Evolutionary conservation across 2,888 invertebrate genomes (phyloP).

Genomic region (Ophraella communa): DNA sequence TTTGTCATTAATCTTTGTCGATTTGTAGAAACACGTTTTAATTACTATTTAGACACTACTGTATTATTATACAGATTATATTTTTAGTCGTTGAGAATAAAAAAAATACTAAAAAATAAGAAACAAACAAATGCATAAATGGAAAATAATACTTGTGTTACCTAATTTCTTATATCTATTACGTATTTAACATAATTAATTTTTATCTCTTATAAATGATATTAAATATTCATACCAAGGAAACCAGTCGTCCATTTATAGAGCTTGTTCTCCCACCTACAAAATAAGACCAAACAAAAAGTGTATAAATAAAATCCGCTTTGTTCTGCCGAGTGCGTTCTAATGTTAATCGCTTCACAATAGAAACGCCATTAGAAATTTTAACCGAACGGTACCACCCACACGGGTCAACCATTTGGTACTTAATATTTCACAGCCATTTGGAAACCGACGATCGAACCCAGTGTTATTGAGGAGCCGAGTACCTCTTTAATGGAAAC

Average conservation of each 20-base stretch:
- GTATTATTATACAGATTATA: no score
- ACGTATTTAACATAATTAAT: background rate
- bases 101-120: no score
- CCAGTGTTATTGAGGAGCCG: background rate
- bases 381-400: conserved; percentile 23
- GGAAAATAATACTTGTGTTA: no score
- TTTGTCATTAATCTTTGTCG: no score
- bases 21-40: no score
- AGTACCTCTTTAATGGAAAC: background rate
- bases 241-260: background rate
- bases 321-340: conserved; percentile 8
- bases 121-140: no score
- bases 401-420: conserved; percentile 22
- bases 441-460: conserved; percentile 10
- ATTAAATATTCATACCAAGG: background rate
- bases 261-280: background rate
- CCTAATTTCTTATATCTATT: no score
- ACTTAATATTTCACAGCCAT: conserved; percentile 20
- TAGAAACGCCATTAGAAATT: conserved; percentile 23
- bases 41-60: no score
- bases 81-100: no score
- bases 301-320: background rate
- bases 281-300: background rate
- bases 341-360: conserved; percentile 1
- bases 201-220: background rate